Percentiles rank a stretch among this genome's conserved stretches.
Evolutionary conservation across 2,888 invertebrate species (phyloP).

Genomic region (Mechanitis mazaeus): DNA sequence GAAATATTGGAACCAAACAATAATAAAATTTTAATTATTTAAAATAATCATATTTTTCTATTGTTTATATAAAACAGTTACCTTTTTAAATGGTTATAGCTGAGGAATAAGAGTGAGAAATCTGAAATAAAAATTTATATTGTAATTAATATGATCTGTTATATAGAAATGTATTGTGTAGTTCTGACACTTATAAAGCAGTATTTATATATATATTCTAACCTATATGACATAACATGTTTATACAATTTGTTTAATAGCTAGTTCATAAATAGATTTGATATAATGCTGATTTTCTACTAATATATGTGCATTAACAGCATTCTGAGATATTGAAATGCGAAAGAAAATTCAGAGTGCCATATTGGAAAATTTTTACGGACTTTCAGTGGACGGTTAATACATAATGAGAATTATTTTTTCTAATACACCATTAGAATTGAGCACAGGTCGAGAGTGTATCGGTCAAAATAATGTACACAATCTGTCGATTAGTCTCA

Average conservation of each 20-base stretch:
- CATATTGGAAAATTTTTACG: constrained; percentile 64
- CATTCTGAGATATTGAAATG: not conserved
- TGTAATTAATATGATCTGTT: not conserved
- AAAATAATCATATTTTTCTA: no score
- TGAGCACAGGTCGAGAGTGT: constrained; percentile 26
- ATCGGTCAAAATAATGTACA: constrained; percentile 25
- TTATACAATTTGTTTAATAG: no score
- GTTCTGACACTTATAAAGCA: no score
- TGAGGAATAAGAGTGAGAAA: constrained; percentile 16
- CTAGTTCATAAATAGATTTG: no score
- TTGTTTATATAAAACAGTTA: constrained; percentile 12
- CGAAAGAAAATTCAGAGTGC: constrained; percentile 40
- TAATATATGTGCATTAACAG: not conserved
- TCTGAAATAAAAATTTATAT: constrained; percentile 22
- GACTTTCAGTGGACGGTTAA: constrained; percentile 30
- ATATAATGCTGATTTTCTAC: not conserved
- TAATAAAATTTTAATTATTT: no score
- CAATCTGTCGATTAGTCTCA: constrained; percentile 23
- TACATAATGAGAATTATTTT: constrained; percentile 20
- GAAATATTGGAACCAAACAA: no score
- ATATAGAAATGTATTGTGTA: not conserved
- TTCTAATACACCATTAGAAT: constrained; percentile 13
- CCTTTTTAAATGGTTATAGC: constrained; percentile 25
- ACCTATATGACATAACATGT: no score
- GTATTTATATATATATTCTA: no score